These are phyloP conservation scores for Dendrocopos noguchii DNA, from an alignment of 2,113 vertebrate genomes.

Conservation along the genomic window DNA sequence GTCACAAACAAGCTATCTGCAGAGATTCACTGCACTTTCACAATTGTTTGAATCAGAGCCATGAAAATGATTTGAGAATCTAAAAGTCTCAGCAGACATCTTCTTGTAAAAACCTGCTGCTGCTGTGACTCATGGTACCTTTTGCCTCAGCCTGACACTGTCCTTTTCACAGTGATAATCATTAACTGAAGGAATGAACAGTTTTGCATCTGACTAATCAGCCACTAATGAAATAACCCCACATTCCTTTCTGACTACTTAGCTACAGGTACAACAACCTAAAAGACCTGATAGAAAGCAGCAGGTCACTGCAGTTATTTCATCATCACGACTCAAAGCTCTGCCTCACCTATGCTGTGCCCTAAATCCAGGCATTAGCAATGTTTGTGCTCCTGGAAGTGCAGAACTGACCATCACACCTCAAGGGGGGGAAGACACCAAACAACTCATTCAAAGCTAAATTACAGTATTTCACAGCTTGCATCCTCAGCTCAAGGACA, in stretches of 20 bases:
- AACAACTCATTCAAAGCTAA: not conserved
- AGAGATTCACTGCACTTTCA: not conserved
- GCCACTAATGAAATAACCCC: not conserved
- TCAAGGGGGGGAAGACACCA: not conserved
- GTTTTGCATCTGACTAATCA: not conserved
- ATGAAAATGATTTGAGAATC: not conserved
- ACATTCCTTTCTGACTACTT: not conserved
- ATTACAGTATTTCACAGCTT: not conserved
- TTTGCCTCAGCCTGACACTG: not conserved
- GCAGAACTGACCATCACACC: not conserved
- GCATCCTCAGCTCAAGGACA: not conserved
- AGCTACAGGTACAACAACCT: not conserved
- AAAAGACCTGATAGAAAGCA: not conserved
- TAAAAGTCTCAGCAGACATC: fast-evolving
- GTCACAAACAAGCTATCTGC: not conserved
- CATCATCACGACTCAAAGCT: not conserved
- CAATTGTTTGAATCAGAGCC: not conserved
- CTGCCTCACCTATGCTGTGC: not conserved
- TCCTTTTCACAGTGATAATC: not conserved
- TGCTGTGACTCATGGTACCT: not conserved
- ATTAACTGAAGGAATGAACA: not conserved
- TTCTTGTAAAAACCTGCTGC: not conserved
- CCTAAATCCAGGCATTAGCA: slow-evolving; percentile 10
- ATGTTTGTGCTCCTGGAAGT: not conserved
- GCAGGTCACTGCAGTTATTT: not conserved